Percentiles rank a stretch among this genome's conserved stretches.
Evolutionary conservation across 2,113 vertebrate species (phyloP).

Genomic region (Xerus inauris): DNA sequence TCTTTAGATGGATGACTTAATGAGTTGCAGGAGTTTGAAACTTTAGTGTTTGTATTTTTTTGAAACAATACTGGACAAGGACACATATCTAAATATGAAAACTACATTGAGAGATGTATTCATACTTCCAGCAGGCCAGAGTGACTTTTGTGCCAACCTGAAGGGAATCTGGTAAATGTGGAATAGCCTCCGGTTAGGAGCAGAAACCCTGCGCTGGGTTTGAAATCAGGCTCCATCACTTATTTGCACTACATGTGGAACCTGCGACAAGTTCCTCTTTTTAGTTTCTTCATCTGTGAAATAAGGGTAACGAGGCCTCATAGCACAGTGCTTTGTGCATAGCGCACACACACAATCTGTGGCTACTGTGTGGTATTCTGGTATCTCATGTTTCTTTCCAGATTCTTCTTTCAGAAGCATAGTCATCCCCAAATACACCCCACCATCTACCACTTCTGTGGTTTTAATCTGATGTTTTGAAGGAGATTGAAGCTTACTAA

Average conservation of each 20-base stretch:
- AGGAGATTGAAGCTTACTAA: background rate
- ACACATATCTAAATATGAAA: constrained; percentile 18
- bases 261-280: background rate
- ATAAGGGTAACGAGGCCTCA: background rate
- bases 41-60: background rate
- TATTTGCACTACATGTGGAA: background rate
- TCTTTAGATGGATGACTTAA: background rate
- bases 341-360: background rate
- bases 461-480: constrained; percentile 3
- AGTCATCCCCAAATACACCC: background rate
- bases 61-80: background rate
- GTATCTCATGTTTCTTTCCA: background rate
- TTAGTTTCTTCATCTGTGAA: background rate
- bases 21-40: background rate
- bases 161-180: background rate
- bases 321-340: background rate
- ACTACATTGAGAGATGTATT: background rate
- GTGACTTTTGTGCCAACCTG: background rate
- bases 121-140: background rate
- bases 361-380: background rate
- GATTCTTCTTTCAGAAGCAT: background rate
- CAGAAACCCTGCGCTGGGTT: background rate
- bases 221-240: background rate
- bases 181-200: background rate
- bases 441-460: background rate